Percentiles rank a stretch among this genome's conserved stretches.
phyloP scores from a whole-genome alignment of 2,113 vertebrate genomes.

The Pseudorectes ferrugineus region DNA sequence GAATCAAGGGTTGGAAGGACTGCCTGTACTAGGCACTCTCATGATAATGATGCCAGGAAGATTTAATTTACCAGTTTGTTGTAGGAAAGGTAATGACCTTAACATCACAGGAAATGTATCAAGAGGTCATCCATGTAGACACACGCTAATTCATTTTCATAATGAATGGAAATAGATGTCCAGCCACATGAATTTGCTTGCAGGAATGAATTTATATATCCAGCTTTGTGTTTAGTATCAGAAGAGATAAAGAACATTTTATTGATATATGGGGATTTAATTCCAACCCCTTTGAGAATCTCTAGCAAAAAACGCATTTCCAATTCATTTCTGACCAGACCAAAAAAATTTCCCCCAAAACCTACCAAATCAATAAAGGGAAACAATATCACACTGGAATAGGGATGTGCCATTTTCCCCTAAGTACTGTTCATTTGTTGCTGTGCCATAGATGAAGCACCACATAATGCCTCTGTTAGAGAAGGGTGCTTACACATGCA shows the following conservation, averaged over 20 bases:
- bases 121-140: constrained; percentile 3
- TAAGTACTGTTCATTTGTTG: background rate
- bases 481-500: background rate
- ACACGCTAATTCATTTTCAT: background rate
- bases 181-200: background rate
- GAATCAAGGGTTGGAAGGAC: background rate
- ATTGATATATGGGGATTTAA: background rate
- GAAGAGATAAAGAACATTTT: background rate
- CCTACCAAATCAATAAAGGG: background rate
- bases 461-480: background rate
- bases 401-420: background rate
- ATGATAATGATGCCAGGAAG: background rate
- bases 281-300: background rate
- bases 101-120: background rate
- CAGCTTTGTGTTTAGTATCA: background rate
- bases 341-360: rapidly evolving
- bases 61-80: constrained; percentile 34
- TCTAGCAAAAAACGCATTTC: background rate
- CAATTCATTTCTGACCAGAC: background rate
- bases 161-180: constrained; percentile 11
- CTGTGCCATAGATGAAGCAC: background rate
- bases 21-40: background rate
- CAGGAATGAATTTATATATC: background rate
- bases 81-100: constrained; percentile 46
- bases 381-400: background rate